phyloP scores from a whole-genome alignment of 2,888 invertebrate genomes.

The Hirtodrosophila histrioides region DNA sequence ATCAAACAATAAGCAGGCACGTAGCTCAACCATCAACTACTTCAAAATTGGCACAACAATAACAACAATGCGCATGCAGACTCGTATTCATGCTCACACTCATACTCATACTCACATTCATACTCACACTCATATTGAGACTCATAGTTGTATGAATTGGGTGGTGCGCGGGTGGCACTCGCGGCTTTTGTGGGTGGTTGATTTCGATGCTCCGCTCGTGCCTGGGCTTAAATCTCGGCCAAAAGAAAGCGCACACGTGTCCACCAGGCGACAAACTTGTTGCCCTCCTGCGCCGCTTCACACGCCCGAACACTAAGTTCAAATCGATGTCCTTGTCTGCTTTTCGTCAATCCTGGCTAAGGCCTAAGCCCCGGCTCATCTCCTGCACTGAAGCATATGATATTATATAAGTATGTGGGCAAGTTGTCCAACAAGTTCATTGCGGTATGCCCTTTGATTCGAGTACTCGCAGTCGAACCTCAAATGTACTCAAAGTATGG shows the following conservation, averaged over 20 bases:
- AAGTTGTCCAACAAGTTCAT: too few relatives aligned
- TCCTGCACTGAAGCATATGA: too few relatives aligned
- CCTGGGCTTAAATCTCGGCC: slow-evolving; percentile 61
- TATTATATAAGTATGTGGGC: too few relatives aligned
- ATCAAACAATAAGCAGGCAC: slow-evolving; percentile 83
- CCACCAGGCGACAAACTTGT: slow-evolving; percentile 69
- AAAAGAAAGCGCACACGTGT: slow-evolving; percentile 67
- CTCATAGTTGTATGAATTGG: slow-evolving; percentile 20
- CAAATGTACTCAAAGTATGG: too few relatives aligned
- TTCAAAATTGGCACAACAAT: slow-evolving; percentile 69
- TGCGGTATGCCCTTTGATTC: too few relatives aligned
- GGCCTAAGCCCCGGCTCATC: slow-evolving; percentile 7
- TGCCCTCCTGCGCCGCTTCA: slow-evolving; percentile 57
- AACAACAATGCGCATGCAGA: slow-evolving; percentile 47
- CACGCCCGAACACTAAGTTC: slow-evolving; percentile 43
- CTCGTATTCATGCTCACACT: slow-evolving; percentile 13
- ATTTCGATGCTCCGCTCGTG: slow-evolving; percentile 53
- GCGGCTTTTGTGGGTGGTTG: slow-evolving; percentile 61
- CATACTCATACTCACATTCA: slow-evolving; percentile 1
- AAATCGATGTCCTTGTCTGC: slow-evolving; percentile 59
- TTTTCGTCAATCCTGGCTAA: slow-evolving; percentile 42
- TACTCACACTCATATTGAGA: background rate
- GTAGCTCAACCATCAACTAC: slow-evolving; percentile 73
- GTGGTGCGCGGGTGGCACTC: slow-evolving; percentile 6
- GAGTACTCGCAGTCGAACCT: too few relatives aligned